These are phyloP conservation scores for Watsonalla cultraria DNA, from an alignment of 2,888 invertebrate species.

Conservation along the genomic window DNA sequence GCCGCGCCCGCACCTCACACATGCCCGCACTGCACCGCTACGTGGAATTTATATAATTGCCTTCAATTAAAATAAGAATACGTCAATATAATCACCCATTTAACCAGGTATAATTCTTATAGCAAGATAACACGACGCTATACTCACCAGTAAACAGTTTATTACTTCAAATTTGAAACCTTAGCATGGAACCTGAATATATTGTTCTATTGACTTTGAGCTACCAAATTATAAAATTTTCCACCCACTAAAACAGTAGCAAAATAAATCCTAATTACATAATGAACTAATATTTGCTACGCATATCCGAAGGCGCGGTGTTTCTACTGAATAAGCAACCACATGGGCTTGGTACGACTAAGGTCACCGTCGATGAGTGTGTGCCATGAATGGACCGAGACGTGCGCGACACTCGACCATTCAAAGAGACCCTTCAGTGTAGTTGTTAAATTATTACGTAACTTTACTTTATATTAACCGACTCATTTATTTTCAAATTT, in stretches of 20 bases:
- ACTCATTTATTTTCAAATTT: constrained; percentile 16
- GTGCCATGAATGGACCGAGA: constrained; percentile 56
- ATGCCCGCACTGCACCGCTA: constrained; percentile 53
- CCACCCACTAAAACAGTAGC: too few species aligned
- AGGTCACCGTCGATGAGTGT: constrained; percentile 49
- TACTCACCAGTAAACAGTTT: too few species aligned
- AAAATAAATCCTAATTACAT: too few species aligned
- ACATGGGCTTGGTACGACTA: constrained; percentile 38
- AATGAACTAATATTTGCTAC: background rate
- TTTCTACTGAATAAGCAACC: constrained; percentile 33
- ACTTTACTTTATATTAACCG: constrained; percentile 32
- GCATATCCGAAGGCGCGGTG: constrained; percentile 9
- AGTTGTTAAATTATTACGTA: constrained; percentile 47
- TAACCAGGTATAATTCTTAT: too few species aligned
- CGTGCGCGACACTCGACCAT: constrained; percentile 46
- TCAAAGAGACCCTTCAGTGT: constrained; percentile 57
- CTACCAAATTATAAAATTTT: too few species aligned
- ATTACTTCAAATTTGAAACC: too few species aligned
- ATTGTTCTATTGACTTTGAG: too few species aligned
- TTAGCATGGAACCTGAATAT: too few species aligned
- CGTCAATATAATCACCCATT: constrained; percentile 45
- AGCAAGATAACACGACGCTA: too few species aligned
- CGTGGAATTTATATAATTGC: constrained; percentile 75
- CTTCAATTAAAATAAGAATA: constrained; percentile 70
- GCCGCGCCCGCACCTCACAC: constrained; percentile 25